Evolutionary conservation across 2,888 invertebrate genomes (phyloP).

Genomic region (Callimorpha dominula): DNA sequence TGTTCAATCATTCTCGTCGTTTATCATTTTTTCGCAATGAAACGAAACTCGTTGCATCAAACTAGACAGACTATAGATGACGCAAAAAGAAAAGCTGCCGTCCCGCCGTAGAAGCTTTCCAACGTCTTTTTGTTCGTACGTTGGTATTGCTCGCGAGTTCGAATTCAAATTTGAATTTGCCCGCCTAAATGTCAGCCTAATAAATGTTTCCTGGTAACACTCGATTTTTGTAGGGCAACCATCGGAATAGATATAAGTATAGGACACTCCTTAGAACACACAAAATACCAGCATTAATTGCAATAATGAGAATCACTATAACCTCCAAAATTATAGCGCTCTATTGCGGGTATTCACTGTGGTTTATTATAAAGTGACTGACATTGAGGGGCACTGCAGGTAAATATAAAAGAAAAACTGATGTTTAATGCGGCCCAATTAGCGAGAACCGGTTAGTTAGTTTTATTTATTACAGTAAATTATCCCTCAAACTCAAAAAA

Average conservation of each 20-base stretch:
- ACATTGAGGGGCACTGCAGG: conserved; percentile 44
- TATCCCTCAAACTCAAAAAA: not conserved
- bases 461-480: conserved; percentile 6
- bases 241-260: conserved; percentile 4
- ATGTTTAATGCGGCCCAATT: conserved; percentile 25
- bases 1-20: conserved; percentile 84
- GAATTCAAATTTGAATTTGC: conserved; percentile 67
- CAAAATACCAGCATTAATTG: conserved; percentile 11
- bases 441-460: conserved; percentile 16
- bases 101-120: conserved; percentile 76
- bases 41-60: conserved; percentile 79
- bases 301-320: conserved; percentile 20
- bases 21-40: conserved; percentile 75
- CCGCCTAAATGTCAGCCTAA: conserved; percentile 66
- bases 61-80: conserved; percentile 81
- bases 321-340: conserved; percentile 13
- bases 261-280: conserved; percentile 7
- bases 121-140: conserved; percentile 81
- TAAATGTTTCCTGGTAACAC: conserved; percentile 48
- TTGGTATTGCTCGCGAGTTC: conserved; percentile 70
- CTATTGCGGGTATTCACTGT: conserved; percentile 33
- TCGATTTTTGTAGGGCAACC: conserved; percentile 46
- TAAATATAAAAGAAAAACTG: conserved; percentile 29
- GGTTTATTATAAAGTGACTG: conserved; percentile 36
- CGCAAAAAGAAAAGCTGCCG: conserved; percentile 74